A percentile compares a stretch with the other conserved stretches of the same genome.
Evolutionary conservation across 92 coral and sea anemone genomes (phyloP).

Genomic region (Pocillopora meandrina): DNA sequence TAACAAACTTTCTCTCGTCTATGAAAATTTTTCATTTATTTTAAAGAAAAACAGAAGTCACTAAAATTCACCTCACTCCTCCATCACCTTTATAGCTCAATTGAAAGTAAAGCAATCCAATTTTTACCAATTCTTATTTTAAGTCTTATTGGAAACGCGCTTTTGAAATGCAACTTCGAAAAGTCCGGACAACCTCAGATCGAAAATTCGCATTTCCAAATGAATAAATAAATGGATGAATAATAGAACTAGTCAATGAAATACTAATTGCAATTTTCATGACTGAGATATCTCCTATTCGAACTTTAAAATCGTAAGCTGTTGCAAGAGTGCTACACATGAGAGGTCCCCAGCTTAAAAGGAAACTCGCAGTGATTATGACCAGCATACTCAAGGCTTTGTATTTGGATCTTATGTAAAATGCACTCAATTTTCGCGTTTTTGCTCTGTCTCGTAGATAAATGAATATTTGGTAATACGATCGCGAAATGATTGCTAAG

Average conservation of each 20-base stretch:
- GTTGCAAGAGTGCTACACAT: neutral
- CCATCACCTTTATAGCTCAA: too few relatives aligned
- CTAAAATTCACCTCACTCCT: too few relatives aligned
- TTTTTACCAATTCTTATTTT: too few relatives aligned
- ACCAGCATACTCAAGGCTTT: neutral
- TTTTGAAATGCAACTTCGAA: neutral
- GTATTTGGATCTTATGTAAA: constrained; percentile 12
- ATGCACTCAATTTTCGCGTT: neutral
- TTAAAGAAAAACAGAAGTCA: too few relatives aligned
- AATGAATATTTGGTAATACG: neutral
- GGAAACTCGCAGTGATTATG: neutral
- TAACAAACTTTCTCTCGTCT: too few relatives aligned
- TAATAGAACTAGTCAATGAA: neutral
- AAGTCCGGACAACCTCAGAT: neutral
- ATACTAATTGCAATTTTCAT: neutral
- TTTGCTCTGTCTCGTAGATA: constrained; percentile 1
- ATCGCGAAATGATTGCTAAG: neutral
- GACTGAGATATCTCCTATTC: neutral
- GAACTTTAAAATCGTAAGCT: neutral
- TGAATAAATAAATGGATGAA: constrained; percentile 12
- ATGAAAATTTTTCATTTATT: too few relatives aligned
- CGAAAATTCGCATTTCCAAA: constrained; percentile 10
- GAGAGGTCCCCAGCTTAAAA: constrained; percentile 6
- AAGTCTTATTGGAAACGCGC: too few relatives aligned
- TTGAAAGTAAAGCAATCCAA: too few relatives aligned